A percentile compares a stretch with the other conserved stretches of the same genome.
phyloP scores from a whole-genome alignment of 2,797 vertebrate species.

The Odontamblyopus lacepedii region DNA sequence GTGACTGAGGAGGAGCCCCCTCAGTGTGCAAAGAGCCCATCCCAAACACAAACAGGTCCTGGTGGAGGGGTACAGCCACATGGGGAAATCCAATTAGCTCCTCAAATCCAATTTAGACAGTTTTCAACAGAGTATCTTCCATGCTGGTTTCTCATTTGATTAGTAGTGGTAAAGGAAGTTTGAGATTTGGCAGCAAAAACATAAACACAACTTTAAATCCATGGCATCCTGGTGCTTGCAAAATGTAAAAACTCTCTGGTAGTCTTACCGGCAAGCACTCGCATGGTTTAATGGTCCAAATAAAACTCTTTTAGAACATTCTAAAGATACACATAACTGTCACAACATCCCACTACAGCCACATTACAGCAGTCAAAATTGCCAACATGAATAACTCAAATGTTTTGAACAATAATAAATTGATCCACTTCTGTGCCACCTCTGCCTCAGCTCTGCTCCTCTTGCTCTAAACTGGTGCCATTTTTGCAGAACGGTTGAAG shows the following conservation, averaged over 20 bases:
- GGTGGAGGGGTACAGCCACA: slow-evolving; percentile 45
- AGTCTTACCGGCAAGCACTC: no score
- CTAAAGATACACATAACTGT: no score
- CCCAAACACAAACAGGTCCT: slow-evolving; percentile 28
- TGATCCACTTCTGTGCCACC: no score
- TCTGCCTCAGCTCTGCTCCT: no score
- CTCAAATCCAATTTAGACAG: background rate
- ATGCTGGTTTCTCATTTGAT: background rate
- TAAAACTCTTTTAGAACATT: background rate
- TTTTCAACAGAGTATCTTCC: background rate
- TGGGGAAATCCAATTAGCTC: slow-evolving; percentile 2
- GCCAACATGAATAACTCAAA: no score
- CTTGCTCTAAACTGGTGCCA: no score
- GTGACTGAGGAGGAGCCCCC: slow-evolving; percentile 61
- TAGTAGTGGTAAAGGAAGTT: background rate
- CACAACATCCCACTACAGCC: background rate
- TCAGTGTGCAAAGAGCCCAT: slow-evolving; percentile 54
- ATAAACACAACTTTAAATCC: background rate
- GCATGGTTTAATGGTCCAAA: background rate
- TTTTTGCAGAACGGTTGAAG: no score
- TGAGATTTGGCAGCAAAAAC: background rate
- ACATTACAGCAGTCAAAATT: no score
- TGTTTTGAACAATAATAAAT: no score
- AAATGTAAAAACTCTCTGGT: no score
- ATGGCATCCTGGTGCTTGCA: background rate